A percentile compares a stretch with the other conserved stretches of the same genome.
phyloP scores from a whole-genome alignment of 2,888 invertebrate species.

The Cheilosia vulpina region DNA sequence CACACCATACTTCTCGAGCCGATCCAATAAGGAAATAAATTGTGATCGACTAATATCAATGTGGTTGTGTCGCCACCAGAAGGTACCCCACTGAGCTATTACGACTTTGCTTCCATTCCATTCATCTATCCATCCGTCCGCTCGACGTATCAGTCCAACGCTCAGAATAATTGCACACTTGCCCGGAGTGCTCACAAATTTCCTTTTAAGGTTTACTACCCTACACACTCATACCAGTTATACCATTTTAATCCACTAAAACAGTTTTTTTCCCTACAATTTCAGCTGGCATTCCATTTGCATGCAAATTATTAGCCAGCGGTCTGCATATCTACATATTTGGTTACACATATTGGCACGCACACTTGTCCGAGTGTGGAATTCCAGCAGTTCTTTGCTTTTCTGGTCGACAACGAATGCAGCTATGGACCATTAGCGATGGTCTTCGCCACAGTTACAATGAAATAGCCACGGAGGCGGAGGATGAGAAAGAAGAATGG shows the following conservation, averaged over 20 bases:
- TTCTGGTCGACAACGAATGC: slow-evolving; percentile 28
- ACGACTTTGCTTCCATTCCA: slow-evolving; percentile 15
- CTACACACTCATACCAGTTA: slow-evolving; percentile 1
- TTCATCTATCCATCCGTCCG: slow-evolving; percentile 28
- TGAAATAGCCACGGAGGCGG: slow-evolving; percentile 2
- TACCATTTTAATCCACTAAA: slow-evolving; percentile 60
- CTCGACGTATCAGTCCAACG: slow-evolving; percentile 52
- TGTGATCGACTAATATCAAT: slow-evolving; percentile 56
- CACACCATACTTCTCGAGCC: slow-evolving; percentile 11
- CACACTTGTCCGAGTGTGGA: not conserved
- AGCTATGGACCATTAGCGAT: slow-evolving; percentile 60
- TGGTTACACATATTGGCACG: not conserved
- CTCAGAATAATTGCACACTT: slow-evolving; percentile 56
- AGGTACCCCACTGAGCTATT: slow-evolving; percentile 13
- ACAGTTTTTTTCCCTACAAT: slow-evolving; percentile 32
- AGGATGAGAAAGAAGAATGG: not conserved
- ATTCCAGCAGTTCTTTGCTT: not conserved
- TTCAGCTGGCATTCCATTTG: slow-evolving; percentile 57
- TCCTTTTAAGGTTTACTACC: slow-evolving; percentile 41
- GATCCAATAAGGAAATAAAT: slow-evolving; percentile 67
- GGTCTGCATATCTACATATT: not conserved
- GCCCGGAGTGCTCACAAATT: slow-evolving; percentile 23
- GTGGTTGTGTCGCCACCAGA: not conserved
- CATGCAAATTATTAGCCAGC: slow-evolving; percentile 59
- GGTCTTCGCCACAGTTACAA: slow-evolving; percentile 34